Conservation (phyloP, 2,888 invertebrate species). For the Euclidia mi region DNA sequence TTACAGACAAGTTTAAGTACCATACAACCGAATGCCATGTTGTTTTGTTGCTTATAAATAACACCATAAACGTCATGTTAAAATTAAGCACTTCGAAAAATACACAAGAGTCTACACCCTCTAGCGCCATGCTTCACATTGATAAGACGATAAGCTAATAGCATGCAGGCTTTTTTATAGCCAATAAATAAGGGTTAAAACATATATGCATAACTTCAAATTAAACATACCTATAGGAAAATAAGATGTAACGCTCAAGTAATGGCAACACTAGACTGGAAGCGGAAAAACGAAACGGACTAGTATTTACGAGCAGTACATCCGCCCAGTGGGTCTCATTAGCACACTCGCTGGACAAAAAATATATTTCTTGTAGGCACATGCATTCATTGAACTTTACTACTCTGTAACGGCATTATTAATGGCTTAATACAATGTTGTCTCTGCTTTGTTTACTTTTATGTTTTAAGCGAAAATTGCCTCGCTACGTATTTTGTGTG, state of each 20-base stretch:
- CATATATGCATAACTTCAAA: constrained; percentile 72
- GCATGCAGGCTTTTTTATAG: constrained; percentile 67
- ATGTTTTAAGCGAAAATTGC: not conserved
- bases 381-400: constrained; percentile 61
- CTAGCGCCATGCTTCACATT: constrained; percentile 60
- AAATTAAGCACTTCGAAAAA: constrained; percentile 52
- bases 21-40: constrained; percentile 28
- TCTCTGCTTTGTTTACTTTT: constrained; percentile 1
- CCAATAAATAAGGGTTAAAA: constrained; percentile 64
- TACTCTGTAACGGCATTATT: constrained; percentile 44
- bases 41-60: constrained; percentile 39
- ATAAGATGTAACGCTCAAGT: constrained; percentile 84
- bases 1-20: constrained; percentile 29
- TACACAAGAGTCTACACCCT: constrained; percentile 58
- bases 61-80: constrained; percentile 49
- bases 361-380: constrained; percentile 57
- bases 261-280: constrained; percentile 83
- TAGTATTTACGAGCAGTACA: constrained; percentile 87
- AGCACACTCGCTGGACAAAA: constrained; percentile 71
- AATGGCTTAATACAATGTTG: constrained; percentile 28
- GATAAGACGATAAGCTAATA: constrained; percentile 68
- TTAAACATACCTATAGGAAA: constrained; percentile 78
- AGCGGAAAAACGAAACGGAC: constrained; percentile 88
- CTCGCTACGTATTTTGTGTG: no score
- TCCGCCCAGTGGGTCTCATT: constrained; percentile 83